Conservation (phyloP, 2,888 invertebrate species). For the Caenorhabditis afra region DNA sequence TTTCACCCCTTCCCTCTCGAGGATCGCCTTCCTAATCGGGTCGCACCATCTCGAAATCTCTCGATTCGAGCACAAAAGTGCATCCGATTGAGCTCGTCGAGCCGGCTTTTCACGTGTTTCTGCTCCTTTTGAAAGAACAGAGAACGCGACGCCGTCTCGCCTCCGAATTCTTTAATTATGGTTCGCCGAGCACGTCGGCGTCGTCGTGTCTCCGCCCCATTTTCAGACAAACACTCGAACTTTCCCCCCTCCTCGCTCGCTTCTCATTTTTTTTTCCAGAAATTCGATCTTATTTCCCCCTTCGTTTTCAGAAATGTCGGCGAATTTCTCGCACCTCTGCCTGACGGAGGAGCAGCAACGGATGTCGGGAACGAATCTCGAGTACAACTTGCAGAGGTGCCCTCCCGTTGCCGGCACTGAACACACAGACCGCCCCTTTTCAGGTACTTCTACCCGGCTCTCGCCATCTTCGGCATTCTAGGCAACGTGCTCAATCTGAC, state of each 20-base stretch:
- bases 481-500: conserved; percentile 78
- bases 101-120: conserved; percentile 5
- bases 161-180: conserved; percentile 45
- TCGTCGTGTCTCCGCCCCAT: conserved; percentile 37
- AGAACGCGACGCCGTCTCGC: background rate
- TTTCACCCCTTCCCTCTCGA: background rate
- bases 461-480: conserved; percentile 78
- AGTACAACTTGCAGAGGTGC: conserved; percentile 70
- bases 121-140: conserved; percentile 2
- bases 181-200: conserved; percentile 35
- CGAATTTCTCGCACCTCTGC: conserved; percentile 73
- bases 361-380: conserved; percentile 73
- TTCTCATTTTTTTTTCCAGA: conserved; percentile 8
- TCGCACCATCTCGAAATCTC: conserved; percentile 1
- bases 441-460: conserved; percentile 77
- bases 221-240: conserved; percentile 51
- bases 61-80: too few relatives aligned
- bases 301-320: conserved; percentile 41
- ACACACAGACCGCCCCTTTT: conserved; percentile 17
- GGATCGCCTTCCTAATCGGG: background rate
- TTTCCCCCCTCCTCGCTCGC: conserved; percentile 17
- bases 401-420: background rate
- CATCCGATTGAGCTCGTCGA: conserved; percentile 4
- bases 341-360: conserved; percentile 72
- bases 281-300: background rate